Evolutionary conservation across 2,797 vertebrate species (phyloP).

Genomic region (Acipenser oxyrinchus): DNA sequence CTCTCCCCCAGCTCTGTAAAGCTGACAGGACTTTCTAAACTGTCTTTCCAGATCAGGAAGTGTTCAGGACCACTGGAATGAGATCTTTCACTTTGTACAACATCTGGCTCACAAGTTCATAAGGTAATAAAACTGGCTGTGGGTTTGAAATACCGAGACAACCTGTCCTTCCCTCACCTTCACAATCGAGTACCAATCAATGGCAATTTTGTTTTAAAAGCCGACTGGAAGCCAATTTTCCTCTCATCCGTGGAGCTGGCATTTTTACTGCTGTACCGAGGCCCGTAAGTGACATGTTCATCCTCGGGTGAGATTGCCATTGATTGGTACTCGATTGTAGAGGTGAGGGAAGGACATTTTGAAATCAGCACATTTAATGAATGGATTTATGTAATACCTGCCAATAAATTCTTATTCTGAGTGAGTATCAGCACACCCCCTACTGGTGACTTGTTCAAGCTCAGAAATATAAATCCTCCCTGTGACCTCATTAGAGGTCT

Average conservation of each 20-base stretch:
- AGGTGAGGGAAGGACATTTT: no score
- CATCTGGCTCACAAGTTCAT: constrained; percentile 93
- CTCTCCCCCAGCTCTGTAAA: neutral
- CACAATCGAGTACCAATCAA: neutral
- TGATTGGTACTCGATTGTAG: no score
- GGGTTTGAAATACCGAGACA: neutral
- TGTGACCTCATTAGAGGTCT: no score
- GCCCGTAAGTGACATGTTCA: neutral
- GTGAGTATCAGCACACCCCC: no score
- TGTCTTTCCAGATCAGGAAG: constrained; percentile 80
- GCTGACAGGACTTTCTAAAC: constrained; percentile 7
- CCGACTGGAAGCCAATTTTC: no score
- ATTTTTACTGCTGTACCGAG: no score
- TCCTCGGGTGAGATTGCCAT: no score
- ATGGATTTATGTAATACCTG: no score
- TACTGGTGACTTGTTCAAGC: no score
- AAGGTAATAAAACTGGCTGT: constrained; percentile 60
- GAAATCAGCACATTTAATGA: no score
- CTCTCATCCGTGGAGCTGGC: neutral
- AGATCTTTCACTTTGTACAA: constrained; percentile 95
- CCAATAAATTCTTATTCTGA: no score
- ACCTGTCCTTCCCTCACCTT: neutral
- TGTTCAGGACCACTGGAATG: constrained; percentile 91
- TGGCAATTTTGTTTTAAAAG: neutral
- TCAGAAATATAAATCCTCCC: no score